Percentiles rank a stretch among this genome's conserved stretches.
These are phyloP conservation scores for Pollachius pollachius DNA, from an alignment of 2,113 vertebrate species.

Conservation along the genomic window DNA sequence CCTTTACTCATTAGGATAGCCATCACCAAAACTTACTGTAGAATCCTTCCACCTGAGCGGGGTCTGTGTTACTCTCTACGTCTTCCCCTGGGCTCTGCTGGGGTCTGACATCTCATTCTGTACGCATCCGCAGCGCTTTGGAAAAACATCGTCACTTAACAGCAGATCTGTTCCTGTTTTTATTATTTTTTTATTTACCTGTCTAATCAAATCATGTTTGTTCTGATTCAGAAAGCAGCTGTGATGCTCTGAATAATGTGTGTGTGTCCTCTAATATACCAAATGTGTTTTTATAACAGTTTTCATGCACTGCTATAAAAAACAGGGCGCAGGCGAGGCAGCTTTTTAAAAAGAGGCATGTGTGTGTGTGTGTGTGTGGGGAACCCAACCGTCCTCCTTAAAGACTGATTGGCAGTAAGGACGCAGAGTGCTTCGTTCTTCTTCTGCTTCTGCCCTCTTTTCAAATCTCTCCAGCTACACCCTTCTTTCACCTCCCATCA, in stretches of 20 bases:
- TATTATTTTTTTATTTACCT: slow-evolving; percentile 30
- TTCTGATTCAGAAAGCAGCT: slow-evolving; percentile 85
- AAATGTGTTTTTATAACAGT: slow-evolving; percentile 81
- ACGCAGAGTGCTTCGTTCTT: slow-evolving; percentile 44
- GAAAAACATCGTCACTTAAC: slow-evolving; percentile 29
- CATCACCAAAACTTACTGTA: slow-evolving; percentile 48
- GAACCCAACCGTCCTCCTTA: slow-evolving; percentile 62
- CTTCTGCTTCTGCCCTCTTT: not conserved
- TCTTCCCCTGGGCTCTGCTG: too few species aligned
- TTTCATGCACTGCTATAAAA: slow-evolving; percentile 88
- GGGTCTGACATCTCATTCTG: slow-evolving; percentile 25
- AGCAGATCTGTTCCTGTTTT: slow-evolving; percentile 8
- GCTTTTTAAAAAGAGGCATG: slow-evolving; percentile 78
- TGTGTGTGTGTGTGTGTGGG: slow-evolving; percentile 35
- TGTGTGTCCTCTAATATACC: slow-evolving; percentile 82
- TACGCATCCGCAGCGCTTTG: slow-evolving; percentile 30
- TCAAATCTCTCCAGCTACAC: too few species aligned
- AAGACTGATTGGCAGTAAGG: slow-evolving; percentile 60
- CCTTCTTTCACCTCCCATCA: too few species aligned
- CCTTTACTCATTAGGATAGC: slow-evolving; percentile 53
- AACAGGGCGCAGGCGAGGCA: slow-evolving; percentile 79
- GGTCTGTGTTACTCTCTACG: too few species aligned
- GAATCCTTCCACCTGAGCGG: not conserved
- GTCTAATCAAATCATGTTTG: slow-evolving; percentile 37
- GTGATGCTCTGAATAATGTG: slow-evolving; percentile 88